phyloP scores from a whole-genome alignment of 2,888 invertebrate species.

The Agrotis segetum region DNA sequence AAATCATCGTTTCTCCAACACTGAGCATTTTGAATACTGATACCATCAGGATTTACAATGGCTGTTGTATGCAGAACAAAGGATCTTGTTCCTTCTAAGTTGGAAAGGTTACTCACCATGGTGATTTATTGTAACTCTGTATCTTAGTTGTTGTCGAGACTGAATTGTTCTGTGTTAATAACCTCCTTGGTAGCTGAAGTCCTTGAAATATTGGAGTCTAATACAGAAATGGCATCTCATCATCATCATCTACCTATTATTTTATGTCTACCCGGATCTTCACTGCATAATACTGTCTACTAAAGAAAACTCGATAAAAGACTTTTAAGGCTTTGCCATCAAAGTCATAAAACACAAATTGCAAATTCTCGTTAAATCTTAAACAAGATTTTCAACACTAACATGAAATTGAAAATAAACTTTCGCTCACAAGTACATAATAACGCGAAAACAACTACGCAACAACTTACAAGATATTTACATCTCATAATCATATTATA shows the following conservation, averaged over 20 bases:
- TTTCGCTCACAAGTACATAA: conserved; percentile 19
- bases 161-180: conserved; percentile 29
- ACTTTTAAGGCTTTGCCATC: background rate
- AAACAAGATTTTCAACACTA: background rate
- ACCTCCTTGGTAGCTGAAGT: conserved; percentile 1
- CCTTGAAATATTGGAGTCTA: background rate
- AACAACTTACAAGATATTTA: conserved; percentile 33
- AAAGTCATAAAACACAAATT: background rate
- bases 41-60: conserved; percentile 42
- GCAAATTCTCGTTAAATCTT: background rate
- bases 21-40: conserved; percentile 49
- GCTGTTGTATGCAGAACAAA: conserved; percentile 45
- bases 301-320: background rate
- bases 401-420: conserved; percentile 17
- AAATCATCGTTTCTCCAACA: conserved; percentile 57
- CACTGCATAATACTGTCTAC: background rate
- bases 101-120: conserved; percentile 34
- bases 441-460: conserved; percentile 8
- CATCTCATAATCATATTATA: conserved; percentile 30
- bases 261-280: too few relatives aligned
- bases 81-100: conserved; percentile 27
- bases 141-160: conserved; percentile 9
- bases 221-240: background rate
- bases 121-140: conserved; percentile 43
- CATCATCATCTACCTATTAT: too few relatives aligned